Base-by-base conservation (phyloP, 2,888 invertebrate genomes). In the Lasius fuliginosus region DNA sequence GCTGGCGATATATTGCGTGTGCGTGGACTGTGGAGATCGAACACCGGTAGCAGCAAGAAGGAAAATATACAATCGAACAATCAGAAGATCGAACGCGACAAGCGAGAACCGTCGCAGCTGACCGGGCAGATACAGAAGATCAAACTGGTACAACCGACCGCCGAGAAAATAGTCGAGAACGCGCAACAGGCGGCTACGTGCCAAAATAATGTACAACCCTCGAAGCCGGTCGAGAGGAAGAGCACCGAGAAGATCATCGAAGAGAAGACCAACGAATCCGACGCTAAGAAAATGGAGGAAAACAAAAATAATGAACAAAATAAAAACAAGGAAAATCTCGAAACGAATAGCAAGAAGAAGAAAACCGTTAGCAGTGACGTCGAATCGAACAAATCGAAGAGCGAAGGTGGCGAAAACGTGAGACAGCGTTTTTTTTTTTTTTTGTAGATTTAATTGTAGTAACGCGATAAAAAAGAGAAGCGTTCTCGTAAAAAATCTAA, bases 1-100 rank as follows among this genome's bases (percentile, higher is more conserved):
- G 98, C 98, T 0, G 98, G 98, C 0, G 98, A 98, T 93, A 96
- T 98, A 18, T 95, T 98, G 4, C 97, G 98, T 94, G 97, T 98
- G 73, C 96, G 98, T 69, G 98, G 98, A 0, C 95, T 98, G 1
- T 98, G 98, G 96, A 96, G 98, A 91, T 95, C 95, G 0, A 94
- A 93, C 60, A 89, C 86, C 11, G 90, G 90, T 33, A 93, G 93
- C 76, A 77, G 73, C 73, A 94, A 94, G 84, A 95, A 95, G 65
- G 95, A 95, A 73, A 94, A 93, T 69, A 94, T 94, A 53, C 95
- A 95, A 64, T 93, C 94, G 75, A 94, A 93, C 82, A 94, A 92
- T 89, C 97, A 97, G 88, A 96, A 96, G 75, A 96, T 96, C 82
- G 96, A 96, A 42, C 92, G 94, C 18, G 94, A 95, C 77, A 95